Base-by-base conservation (phyloP, 2,797 vertebrate species). In the Leptatherina wallacei region DNA sequence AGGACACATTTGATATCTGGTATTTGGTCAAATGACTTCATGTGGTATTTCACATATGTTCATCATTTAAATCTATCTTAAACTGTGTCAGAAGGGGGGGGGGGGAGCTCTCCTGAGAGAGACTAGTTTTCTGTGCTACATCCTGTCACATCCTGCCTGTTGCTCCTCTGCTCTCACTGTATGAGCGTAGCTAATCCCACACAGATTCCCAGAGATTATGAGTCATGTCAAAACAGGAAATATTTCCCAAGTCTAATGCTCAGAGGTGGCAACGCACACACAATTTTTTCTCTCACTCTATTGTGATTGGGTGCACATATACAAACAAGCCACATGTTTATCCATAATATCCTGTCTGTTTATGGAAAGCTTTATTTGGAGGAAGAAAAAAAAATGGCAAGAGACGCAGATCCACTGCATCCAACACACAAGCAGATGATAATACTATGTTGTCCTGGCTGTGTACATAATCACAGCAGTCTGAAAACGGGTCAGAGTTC, bases 161-260 rank as follows among this genome's bases (percentile, higher is more conserved):
- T 90, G 84, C 89, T 85, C 73, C 73, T 85, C 88, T 88, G 74
- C 84, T 89, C 80, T 61, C 70, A 36, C 74, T 78, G 77, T 79
- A 75, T 77, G 77, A 83, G 69, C 65, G 35, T 65, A 81, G 85
- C 82, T 91, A 92, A 93, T 92, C 90, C 89, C 40, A 51, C 80
- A 84, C 87, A 92, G 85, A 93, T 92, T 94, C 91, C 82, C 90
- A 91, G 82, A 91, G 90, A 92, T 94, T 94, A 93, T 90, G 86
- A 91, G 71, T 90, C 89, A 88, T 90, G 85, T 93, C 88, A 92
- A 91, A 93, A 93, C 91, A 94, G 92, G 93, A 94, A 92, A 89
- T 87, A 83, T 93, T 91, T 93, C 92, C 88, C 74, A 77, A 73
- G 78, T 81, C 81, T 88, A 88, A 86, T 85, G 82, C 84, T 89